Evolutionary conservation across 2,113 vertebrate genomes (phyloP), one percentile per base, ranked within the genome.

Genomic region (Sterna hirundo): DNA sequence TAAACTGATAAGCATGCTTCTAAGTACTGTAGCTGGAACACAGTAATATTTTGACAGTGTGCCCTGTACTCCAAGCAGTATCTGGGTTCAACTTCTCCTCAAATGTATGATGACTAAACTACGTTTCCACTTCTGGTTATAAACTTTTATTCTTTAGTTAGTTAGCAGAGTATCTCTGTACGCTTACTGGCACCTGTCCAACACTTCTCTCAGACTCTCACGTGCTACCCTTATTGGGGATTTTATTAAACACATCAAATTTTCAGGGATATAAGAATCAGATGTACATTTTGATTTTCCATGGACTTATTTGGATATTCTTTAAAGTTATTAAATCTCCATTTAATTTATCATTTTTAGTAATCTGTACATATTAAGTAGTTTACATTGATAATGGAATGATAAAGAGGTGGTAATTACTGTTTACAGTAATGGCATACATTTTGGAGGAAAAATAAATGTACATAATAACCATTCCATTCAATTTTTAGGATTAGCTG

Each of bases 121-220:
- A 22, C 6, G 15, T 80, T 86, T 95, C 32, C 91, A 69, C 64
- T 90, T 54, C 65, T 66, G 64, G 61, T 27, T 2, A 85, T 86
- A 94, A 92, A 62, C 14, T 11, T 91, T 82, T 88, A 6, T 55
- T 97, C 78, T 92, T 66, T 90, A 87, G 83, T 88, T 93, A 86
- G 19, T n/a, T 83, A 91, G 40, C 74, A 76, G 13, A 86, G 8
- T 69, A 21, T 11, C 58, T 89, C 51, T 94, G 77, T 69, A 42
- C 75, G 34, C 61, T 93, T 94, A 42, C 34, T 83, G 51, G 5
- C 68, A 93, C 27, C 64, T 95, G 38, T 86, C 18, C 32, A 79
- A 80, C 15, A 9, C 8, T 79, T 91, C 76, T 89, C 19, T 86
- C 74, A 30, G 66, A 46, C 58, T 93, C 65, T 92, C 29, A 55